These are phyloP conservation scores for Phorcus lineatus DNA, from an alignment of 2,888 invertebrate genomes.

Conservation along the genomic window DNA sequence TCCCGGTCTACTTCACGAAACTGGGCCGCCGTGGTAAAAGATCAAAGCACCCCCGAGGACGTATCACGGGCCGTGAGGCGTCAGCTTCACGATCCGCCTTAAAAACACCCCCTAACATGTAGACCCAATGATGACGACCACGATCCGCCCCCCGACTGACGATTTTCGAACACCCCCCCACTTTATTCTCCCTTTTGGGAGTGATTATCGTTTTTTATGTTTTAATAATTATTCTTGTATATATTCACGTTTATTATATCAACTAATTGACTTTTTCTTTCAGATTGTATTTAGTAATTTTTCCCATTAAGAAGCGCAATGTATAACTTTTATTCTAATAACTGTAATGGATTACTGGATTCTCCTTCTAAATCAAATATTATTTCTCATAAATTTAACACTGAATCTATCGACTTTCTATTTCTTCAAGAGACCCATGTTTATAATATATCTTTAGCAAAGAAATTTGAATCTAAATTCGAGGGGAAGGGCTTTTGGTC, in stretches of 20 bases:
- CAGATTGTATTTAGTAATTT: no score
- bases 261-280: no score
- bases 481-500: conserved; percentile 3
- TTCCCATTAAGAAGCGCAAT: background rate
- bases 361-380: background rate
- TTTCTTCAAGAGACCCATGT: conserved; percentile 26
- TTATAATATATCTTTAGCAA: background rate
- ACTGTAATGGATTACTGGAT: background rate
- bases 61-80: no score
- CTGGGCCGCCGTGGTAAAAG: no score
- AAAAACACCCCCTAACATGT: no score
- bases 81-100: no score
- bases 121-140: no score
- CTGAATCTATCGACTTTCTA: conserved; percentile 30
- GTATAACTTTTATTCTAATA: background rate
- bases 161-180: background rate
- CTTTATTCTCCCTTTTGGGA: background rate
- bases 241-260: background rate
- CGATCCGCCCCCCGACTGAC: background rate
- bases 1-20: no score
- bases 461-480: background rate
- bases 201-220: background rate
- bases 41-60: no score
- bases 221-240: background rate
- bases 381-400: conserved; percentile 38